phyloP scores from a whole-genome alignment of 1,140 invertebrate genomes.

The Drosophila lowei region DNA sequence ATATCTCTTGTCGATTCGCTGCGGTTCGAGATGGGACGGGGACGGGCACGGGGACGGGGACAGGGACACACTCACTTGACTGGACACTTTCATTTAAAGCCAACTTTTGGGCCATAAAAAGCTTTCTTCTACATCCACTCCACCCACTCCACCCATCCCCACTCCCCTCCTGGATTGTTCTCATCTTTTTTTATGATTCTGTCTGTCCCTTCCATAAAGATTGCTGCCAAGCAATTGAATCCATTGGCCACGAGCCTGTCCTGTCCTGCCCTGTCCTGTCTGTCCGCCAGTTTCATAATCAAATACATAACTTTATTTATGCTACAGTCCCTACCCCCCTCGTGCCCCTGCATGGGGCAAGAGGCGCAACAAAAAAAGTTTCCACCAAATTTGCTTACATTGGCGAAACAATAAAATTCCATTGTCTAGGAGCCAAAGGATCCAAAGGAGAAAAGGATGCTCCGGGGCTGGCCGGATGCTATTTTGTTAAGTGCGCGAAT shows the following conservation, averaged over 20 bases:
- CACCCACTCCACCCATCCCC: conserved; percentile 2
- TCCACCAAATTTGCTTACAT: conserved; percentile 73
- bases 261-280: no score
- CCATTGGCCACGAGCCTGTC: conserved; percentile 50
- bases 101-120: conserved; percentile 61
- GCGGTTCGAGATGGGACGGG: conserved; percentile 16
- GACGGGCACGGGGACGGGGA: neutral
- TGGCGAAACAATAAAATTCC: conserved; percentile 73
- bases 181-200: conserved; percentile 32
- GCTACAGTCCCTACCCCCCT: neutral
- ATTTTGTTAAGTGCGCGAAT: conserved; percentile 75
- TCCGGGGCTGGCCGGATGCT: conserved; percentile 37
- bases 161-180: neutral
- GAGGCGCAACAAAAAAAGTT: conserved; percentile 36
- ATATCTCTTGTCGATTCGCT: conserved; percentile 11
- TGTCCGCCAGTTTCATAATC: conserved; percentile 60
- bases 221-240: conserved; percentile 74
- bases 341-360: neutral
- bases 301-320: conserved; percentile 77
- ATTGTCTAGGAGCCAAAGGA: conserved; percentile 48
- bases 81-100: conserved; percentile 69
- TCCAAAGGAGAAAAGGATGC: conserved; percentile 38
- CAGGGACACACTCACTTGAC: conserved; percentile 31
- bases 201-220: conserved; percentile 28
- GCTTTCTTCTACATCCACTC: conserved; percentile 23